Conservation (phyloP, 1,140 invertebrate species). For the Steinernema khuongi region DNA sequence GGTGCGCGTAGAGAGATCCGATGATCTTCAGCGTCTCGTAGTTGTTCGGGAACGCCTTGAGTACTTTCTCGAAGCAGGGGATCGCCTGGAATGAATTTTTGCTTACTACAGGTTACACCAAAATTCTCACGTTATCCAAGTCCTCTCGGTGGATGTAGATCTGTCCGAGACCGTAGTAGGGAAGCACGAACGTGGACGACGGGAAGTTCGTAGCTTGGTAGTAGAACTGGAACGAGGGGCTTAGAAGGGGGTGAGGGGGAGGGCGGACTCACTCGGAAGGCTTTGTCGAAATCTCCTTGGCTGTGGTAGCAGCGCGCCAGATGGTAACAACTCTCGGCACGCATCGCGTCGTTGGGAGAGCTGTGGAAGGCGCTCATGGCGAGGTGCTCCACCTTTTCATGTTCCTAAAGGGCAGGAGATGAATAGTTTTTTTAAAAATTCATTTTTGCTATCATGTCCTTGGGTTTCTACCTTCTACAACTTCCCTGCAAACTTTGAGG, state of each 20-base stretch:
- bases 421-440: too few relatives aligned
- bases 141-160: slow-evolving; percentile 98
- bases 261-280: slow-evolving; percentile 38
- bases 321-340: slow-evolving; percentile 97
- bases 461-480: slow-evolving; percentile 7
- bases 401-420: slow-evolving; percentile 68
- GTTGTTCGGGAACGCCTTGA: slow-evolving; percentile 92
- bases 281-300: slow-evolving; percentile 44
- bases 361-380: slow-evolving; percentile 95
- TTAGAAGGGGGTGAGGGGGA: background rate
- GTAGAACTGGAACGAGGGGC: slow-evolving; percentile 82
- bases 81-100: slow-evolving; percentile 70
- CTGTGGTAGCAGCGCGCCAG: slow-evolving; percentile 84
- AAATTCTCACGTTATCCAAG: slow-evolving; percentile 76
- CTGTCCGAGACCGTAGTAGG: slow-evolving; percentile 94
- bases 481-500: slow-evolving; percentile 46
- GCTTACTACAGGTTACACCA: background rate
- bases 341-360: slow-evolving; percentile 97
- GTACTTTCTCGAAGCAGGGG: slow-evolving; percentile 94
- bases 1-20: slow-evolving; percentile 83
- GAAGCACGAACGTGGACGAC: slow-evolving; percentile 84
- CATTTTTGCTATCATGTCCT: too few relatives aligned
- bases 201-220: slow-evolving; percentile 98
- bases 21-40: slow-evolving; percentile 99
- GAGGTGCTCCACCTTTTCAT: slow-evolving; percentile 88